Base-by-base conservation (phyloP, 1,140 invertebrate species). In the Bombus sylvicola region DNA sequence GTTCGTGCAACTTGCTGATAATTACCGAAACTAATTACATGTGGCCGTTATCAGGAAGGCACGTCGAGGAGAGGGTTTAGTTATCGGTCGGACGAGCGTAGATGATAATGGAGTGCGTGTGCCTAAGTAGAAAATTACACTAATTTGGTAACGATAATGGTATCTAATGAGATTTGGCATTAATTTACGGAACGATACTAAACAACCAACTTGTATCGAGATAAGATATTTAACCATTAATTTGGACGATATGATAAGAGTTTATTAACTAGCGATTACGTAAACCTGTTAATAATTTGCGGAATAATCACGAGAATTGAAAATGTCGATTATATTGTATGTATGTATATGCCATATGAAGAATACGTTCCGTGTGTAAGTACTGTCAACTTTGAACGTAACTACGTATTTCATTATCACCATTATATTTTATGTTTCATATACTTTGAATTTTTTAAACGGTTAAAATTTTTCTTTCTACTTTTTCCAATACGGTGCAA, bases 11-110 rank as follows among this genome's bases (percentile, higher is more conserved):
- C 72, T 62, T 2, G 28, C 22, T 8, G 47, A 68, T 66, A 84
- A 84, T 84, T 84, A 72, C 75, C 82, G 68, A 84, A 84, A 79
- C 82, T 84, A 84, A 84, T 84, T 84, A 68, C 57, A 68, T 8
- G 66, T 79, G 79, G 31, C 53, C 66, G 82, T 84, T 84, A 84
- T 84, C 82, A 31, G 47, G 75, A n/a, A 84, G 82, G 31, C 82
- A 66, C 64, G 66, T 25, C 47, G 25, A 59, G 39, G 13, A 28
- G 41, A 22, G 12, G 47, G 53, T 37, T 75, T 71, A n/a, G 82
- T 84, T 84, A 84, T 84, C 75, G 82, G 75, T 47, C 34, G 74
- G 39, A 18, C 41, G 73, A 39, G 62, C 34, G 31, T 37, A n/a
- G 22, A 66, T 25, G 66, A 79, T 84, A 84, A 84, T 71, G 53